Evolutionary conservation across 2,888 invertebrate genomes (phyloP), one percentile per base, ranked within the genome.

Genomic region (Tetragnatha montana): DNA sequence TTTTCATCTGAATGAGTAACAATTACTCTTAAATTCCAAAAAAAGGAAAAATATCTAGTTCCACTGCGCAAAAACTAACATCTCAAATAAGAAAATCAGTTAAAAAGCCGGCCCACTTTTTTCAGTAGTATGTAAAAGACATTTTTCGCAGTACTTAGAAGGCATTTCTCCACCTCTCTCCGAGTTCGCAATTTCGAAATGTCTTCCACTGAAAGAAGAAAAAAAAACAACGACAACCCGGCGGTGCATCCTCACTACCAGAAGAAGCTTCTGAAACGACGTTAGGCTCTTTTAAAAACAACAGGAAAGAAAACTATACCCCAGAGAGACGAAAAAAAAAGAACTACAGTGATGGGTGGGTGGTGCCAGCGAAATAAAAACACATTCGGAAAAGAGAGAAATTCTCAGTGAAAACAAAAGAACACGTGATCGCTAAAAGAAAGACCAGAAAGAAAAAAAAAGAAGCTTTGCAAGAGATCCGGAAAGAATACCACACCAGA

Each of bases 391-490:
- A 22, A 70, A 47, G 70, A 51, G 71, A 81, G 50, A 81, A n/a
- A n/a, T n/a, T n/a, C 50, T 50, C 51, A 50, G 50, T n/a, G 74
- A 86, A 73, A 86, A 74, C 86, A 86, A 86, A 86, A 80, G 80
- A 80, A 86, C 35, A 50, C 21, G 8, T 50, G 50, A 81, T 19
- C 49, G 12, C 21, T 6, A 74, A 73, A 35, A 74, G 50, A 8
- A 60, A 12, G 69, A 17, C 7, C n/a, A n/a, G 10, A 50, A 76
- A 7, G 35, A 74, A n/a, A n/a, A n/a, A 60, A 83, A 60, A 35
- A 75, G n/a, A 35, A 51, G 71, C n/a, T 47, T 1, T 71, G 49
- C 35, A 22, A 73, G 74, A 21, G 17, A 49, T 47, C 50, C 49
- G 17, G 35, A 21, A 68, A 85, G 51, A 83, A 78, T 79, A 76